Evolutionary conservation across 2,113 vertebrate genomes (phyloP).

Genomic region (Himantopus leucocephalus): DNA sequence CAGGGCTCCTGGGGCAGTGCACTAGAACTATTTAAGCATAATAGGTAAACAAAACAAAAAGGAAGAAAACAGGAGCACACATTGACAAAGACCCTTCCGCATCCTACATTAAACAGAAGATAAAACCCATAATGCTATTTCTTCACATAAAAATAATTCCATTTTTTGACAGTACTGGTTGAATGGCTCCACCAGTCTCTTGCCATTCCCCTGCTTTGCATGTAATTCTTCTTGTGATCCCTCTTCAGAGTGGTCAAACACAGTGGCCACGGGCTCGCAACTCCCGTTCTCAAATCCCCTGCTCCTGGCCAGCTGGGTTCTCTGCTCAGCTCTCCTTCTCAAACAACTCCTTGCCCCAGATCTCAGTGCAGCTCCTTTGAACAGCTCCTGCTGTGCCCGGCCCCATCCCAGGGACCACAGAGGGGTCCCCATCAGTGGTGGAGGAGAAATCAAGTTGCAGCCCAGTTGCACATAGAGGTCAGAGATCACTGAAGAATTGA

Average conservation of each 20-base stretch:
- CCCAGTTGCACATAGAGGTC: not conserved
- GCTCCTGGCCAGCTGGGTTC: not conserved
- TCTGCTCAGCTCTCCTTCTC: not conserved
- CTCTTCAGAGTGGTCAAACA: not conserved
- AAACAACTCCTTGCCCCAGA: no score
- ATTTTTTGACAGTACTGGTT: not conserved
- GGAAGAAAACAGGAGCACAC: not conserved
- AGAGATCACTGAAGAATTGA: not conserved
- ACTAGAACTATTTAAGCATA: not conserved
- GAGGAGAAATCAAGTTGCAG: not conserved
- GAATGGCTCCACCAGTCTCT: not conserved
- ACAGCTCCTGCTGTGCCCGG: not conserved
- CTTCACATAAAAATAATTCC: not conserved
- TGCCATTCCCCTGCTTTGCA: not conserved
- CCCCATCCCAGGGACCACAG: not conserved
- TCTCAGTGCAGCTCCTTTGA: not conserved
- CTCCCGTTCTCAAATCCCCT: not conserved
- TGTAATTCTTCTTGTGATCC: not conserved
- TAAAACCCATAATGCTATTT: not conserved
- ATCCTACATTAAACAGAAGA: not conserved
- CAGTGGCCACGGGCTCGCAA: accelerated
- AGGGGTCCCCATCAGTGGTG: accelerated
- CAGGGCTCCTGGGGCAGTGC: not conserved
- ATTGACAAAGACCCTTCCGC: accelerated
- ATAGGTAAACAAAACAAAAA: not conserved